phyloP scores from a whole-genome alignment of 1,140 invertebrate species.

The Cephus cinctus region DNA sequence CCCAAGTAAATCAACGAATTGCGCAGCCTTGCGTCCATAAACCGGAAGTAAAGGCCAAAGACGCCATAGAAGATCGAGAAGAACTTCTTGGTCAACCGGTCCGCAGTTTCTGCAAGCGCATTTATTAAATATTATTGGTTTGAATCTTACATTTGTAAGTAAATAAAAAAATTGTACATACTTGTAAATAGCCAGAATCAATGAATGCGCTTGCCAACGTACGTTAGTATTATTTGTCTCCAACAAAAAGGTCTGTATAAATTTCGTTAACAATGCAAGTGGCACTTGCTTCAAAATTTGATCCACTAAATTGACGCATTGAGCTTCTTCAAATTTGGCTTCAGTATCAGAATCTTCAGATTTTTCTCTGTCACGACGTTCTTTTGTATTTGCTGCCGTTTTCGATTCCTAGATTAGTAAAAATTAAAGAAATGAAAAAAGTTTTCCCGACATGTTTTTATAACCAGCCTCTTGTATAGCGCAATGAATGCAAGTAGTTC shows the following conservation, averaged over 20 bases:
- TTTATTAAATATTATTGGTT: conserved; percentile 7
- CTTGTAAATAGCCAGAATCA: conserved; percentile 84
- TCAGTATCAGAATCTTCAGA: conserved; percentile 70
- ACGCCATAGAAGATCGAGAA: conserved; percentile 85
- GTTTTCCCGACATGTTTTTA: background rate
- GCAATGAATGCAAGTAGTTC: too few species aligned
- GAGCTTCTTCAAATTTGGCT: conserved; percentile 68
- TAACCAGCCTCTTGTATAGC: too few species aligned
- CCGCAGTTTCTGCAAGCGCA: conserved; percentile 66
- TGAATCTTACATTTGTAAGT: background rate
- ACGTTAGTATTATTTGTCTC: conserved; percentile 92
- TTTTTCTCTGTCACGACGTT: conserved; percentile 64
- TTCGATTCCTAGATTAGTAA: conserved; percentile 56
- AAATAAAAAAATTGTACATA: conserved; percentile 46
- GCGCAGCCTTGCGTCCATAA: conserved; percentile 90
- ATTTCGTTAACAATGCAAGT: conserved; percentile 69
- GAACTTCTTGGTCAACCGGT: conserved; percentile 70
- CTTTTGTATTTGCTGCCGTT: conserved; percentile 39
- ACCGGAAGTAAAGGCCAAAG: conserved; percentile 88
- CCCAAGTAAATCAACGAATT: conserved; percentile 94
- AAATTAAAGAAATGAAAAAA: conserved; percentile 7
- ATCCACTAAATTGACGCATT: conserved; percentile 68
- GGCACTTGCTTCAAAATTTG: conserved; percentile 73
- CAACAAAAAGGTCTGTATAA: conserved; percentile 87
- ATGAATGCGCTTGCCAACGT: conserved; percentile 92